A percentile compares a stretch with the other conserved stretches of the same genome.
Conservation (phyloP, 2,113 vertebrate genomes). For the Phaetusa simplex region DNA sequence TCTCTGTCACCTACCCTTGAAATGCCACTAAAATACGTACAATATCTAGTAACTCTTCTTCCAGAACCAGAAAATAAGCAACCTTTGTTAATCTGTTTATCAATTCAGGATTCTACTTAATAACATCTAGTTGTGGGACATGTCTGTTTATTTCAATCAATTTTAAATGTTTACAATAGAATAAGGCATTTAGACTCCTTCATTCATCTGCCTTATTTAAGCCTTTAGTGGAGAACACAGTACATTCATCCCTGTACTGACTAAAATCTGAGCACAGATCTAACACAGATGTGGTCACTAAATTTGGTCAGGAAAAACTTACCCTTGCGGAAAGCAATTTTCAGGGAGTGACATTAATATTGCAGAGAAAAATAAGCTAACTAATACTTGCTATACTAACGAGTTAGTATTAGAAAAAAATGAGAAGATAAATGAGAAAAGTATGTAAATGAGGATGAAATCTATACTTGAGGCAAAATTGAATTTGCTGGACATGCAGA, state of each 20-base stretch:
- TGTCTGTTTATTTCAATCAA: neutral
- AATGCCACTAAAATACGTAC: neutral
- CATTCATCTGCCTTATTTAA: neutral
- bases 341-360: neutral
- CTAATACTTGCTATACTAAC: neutral
- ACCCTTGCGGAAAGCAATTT: neutral
- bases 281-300: neutral
- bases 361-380: neutral
- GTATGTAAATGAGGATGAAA: neutral
- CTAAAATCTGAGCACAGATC: neutral
- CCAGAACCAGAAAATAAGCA: neutral
- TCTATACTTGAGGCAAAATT: neutral
- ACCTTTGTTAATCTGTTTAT: neutral
- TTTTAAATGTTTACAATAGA: neutral
- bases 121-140: neutral
- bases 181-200: neutral
- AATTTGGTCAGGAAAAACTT: neutral
- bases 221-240: neutral
- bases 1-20: neutral
- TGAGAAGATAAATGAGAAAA: neutral
- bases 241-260: neutral
- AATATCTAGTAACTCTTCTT: neutral
- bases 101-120: neutral
- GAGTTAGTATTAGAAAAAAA: neutral
- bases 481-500: conserved; percentile 16